phyloP scores from a whole-genome alignment of 2,888 invertebrate genomes.

The Napeogenes sylphis region DNA sequence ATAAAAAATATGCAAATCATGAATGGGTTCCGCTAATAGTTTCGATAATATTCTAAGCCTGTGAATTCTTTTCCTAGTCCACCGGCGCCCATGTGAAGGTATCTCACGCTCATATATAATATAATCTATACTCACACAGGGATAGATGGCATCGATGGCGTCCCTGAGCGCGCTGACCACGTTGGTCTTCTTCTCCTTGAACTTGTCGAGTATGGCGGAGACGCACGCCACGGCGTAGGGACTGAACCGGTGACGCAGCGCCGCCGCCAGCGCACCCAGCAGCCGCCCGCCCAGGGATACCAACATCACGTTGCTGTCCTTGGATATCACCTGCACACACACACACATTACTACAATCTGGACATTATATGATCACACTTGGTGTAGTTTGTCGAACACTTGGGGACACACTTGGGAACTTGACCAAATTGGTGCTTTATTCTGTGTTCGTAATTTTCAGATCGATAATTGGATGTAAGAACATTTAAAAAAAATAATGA shows the following conservation, averaged over 20 bases:
- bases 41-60: too few relatives aligned
- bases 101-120: too few relatives aligned
- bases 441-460: too few relatives aligned
- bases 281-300: conserved; percentile 92
- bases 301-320: conserved; percentile 96
- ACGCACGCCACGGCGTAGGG: conserved; percentile 88
- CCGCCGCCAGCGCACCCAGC: conserved; percentile 87
- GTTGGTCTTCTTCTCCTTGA: conserved; percentile 96
- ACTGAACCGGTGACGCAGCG: conserved; percentile 91
- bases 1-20: too few relatives aligned
- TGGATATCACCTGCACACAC: conserved; percentile 84
- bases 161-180: conserved; percentile 93
- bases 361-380: too few relatives aligned
- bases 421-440: too few relatives aligned
- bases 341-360: background rate
- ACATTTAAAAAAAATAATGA: too few relatives aligned
- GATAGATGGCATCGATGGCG: conserved; percentile 92
- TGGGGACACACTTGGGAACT: background rate
- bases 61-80: too few relatives aligned
- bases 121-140: conserved; percentile 77
- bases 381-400: too few relatives aligned
- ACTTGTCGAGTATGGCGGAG: conserved; percentile 92
- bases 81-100: too few relatives aligned
- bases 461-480: too few relatives aligned
- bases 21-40: too few relatives aligned